These are phyloP conservation scores for Typhlomys cinereus DNA, from an alignment of 2,113 vertebrate species.

Conservation along the genomic window DNA sequence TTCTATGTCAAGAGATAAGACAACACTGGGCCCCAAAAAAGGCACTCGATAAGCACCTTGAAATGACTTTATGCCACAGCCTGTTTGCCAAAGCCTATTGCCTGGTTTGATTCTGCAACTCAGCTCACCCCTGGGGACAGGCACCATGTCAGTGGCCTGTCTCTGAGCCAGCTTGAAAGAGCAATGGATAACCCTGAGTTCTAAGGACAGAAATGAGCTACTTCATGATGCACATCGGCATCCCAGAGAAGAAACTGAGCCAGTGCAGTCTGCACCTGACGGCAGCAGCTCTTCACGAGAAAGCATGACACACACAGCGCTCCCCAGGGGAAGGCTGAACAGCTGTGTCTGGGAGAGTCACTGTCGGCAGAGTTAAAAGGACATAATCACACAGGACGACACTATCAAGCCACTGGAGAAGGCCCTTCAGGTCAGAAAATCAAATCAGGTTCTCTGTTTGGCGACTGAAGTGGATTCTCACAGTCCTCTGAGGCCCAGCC, in stretches of 20 bases:
- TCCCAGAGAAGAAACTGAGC: too few species aligned
- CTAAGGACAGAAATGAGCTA: background rate
- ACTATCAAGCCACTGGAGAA: background rate
- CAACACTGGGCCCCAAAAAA: background rate
- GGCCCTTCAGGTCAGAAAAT: background rate
- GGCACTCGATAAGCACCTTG: background rate
- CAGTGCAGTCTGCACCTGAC: background rate
- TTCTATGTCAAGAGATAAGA: background rate
- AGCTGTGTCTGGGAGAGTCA: background rate
- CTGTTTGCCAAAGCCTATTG: background rate
- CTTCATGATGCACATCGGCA: background rate
- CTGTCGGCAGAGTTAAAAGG: background rate
- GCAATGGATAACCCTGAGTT: background rate
- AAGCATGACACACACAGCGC: background rate
- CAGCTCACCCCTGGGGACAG: background rate
- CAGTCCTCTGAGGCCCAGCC: background rate
- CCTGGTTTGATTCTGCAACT: background rate
- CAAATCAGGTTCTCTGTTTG: background rate
- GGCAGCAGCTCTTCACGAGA: background rate
- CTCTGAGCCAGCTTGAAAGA: background rate
- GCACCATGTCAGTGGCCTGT: background rate
- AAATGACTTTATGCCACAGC: background rate
- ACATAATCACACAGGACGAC: background rate
- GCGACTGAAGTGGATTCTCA: background rate
- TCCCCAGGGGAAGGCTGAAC: rapidly evolving